Evolutionary conservation across 30 jellyfish, hydroid and myxozoan genomes (phyloP).

Genomic region (Pseudorhiza aurosa): DNA sequence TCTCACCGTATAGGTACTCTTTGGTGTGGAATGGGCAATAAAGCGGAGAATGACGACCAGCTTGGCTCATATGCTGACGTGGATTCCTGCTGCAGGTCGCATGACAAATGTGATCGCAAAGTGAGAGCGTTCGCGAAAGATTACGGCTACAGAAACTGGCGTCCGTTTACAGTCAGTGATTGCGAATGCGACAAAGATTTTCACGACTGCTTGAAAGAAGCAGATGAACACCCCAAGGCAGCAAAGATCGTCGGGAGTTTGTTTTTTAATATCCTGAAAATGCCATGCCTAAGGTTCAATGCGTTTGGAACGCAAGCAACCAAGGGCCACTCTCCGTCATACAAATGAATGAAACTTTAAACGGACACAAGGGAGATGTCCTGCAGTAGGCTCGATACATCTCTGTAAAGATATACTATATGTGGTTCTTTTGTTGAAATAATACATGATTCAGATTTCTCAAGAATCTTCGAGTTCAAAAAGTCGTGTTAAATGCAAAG

Average conservation of each 20-base stretch:
- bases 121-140: background rate
- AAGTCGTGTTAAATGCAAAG: no score
- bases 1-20: conserved; percentile 21
- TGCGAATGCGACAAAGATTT: conserved; percentile 40
- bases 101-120: conserved; percentile 22
- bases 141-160: conserved; percentile 15
- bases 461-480: no score
- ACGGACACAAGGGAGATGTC: no score
- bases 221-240: background rate
- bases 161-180: conserved; percentile 25
- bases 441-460: no score
- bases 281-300: conserved; percentile 22
- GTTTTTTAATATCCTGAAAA: background rate
- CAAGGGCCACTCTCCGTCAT: conserved; percentile 17
- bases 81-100: conserved; percentile 45
- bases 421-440: no score
- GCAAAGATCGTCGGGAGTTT: conserved; percentile 10
- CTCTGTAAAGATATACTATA: no score
- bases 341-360: no score
- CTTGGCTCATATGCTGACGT: conserved; percentile 41
- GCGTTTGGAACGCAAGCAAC: background rate
- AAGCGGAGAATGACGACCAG: conserved; percentile 24
- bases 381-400: no score
- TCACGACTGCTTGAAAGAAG: conserved; percentile 45
- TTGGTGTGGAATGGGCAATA: conserved; percentile 56